A percentile compares a stretch with the other conserved stretches of the same genome.
phyloP scores from a whole-genome alignment of 2,113 vertebrate species.

The Hippopotamus amphibius region DNA sequence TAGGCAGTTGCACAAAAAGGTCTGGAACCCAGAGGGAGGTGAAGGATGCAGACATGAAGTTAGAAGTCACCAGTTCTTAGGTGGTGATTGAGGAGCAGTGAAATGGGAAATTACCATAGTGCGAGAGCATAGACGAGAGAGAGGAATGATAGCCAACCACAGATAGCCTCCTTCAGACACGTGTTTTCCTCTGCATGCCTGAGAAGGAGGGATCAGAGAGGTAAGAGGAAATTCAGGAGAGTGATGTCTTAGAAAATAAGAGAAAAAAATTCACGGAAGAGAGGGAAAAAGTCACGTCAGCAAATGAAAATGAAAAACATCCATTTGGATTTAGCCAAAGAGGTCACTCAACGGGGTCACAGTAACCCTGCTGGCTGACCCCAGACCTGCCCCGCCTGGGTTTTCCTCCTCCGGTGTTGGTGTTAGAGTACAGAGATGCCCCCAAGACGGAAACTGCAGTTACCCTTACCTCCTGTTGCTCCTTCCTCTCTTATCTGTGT shows the following conservation, averaged over 20 bases:
- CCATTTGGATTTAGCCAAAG: background rate
- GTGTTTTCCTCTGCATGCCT: background rate
- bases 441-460: background rate
- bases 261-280: background rate
- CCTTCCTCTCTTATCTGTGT: background rate
- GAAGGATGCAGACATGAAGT: background rate
- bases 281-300: background rate
- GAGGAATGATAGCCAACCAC: background rate
- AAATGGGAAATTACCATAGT: background rate
- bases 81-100: background rate
- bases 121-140: background rate
- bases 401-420: background rate
- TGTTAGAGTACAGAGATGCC: background rate
- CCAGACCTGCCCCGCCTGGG: background rate
- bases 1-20: background rate
- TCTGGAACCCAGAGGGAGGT: background rate
- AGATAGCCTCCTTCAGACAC: background rate
- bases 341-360: background rate
- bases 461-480: background rate
- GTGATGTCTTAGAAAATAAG: background rate
- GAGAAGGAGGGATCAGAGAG: background rate
- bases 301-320: background rate
- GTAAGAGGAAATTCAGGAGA: background rate
- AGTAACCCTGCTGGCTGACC: background rate
- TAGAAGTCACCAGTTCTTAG: background rate